Percentiles rank a stretch among this genome's conserved stretches.
These are phyloP conservation scores for Xestia c-nigrum DNA, from an alignment of 2,888 invertebrate species.

Conservation along the genomic window DNA sequence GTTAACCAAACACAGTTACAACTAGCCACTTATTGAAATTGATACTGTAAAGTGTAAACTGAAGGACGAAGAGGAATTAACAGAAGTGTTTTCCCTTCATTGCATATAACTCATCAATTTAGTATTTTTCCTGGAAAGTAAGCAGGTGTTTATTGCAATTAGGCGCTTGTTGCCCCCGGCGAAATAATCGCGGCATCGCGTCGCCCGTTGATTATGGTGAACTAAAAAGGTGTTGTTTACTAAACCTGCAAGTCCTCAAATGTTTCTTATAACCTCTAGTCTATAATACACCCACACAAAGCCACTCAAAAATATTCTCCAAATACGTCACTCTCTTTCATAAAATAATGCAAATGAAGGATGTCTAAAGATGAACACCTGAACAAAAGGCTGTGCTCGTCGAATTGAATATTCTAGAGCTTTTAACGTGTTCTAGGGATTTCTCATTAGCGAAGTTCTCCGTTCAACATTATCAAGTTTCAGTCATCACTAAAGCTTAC, in stretches of 20 bases:
- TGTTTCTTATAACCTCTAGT: slow-evolving; percentile 1
- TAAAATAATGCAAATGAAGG: slow-evolving; percentile 25
- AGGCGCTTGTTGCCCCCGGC: not conserved
- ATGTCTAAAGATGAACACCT: slow-evolving; percentile 8
- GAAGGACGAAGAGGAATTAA: not conserved
- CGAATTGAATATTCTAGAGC: slow-evolving; percentile 26
- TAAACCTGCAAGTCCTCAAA: slow-evolving; percentile 1
- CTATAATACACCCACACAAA: not conserved
- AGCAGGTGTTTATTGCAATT: slow-evolving; percentile 3
- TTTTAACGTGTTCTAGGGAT: slow-evolving; percentile 18
- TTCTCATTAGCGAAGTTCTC: slow-evolving; percentile 38
- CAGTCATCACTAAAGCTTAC: slow-evolving; percentile 28
- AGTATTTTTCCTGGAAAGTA: not conserved
- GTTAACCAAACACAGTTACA: too few relatives aligned
- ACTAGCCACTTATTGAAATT: slow-evolving; percentile 3
- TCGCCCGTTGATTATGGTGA: not conserved
- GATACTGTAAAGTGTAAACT: slow-evolving; percentile 6
- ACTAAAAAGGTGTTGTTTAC: slow-evolving; percentile 12
- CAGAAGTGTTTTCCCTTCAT: not conserved
- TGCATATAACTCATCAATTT: not conserved
- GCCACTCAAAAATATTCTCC: not conserved
- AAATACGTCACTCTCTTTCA: slow-evolving; percentile 8
- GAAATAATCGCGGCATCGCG: not conserved
- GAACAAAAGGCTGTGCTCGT: slow-evolving; percentile 1
- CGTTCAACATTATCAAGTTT: slow-evolving; percentile 25